A percentile compares a stretch with the other conserved stretches of the same genome.
These are phyloP conservation scores for Sussaba pulchella DNA, from an alignment of 2,888 invertebrate species.

Conservation along the genomic window DNA sequence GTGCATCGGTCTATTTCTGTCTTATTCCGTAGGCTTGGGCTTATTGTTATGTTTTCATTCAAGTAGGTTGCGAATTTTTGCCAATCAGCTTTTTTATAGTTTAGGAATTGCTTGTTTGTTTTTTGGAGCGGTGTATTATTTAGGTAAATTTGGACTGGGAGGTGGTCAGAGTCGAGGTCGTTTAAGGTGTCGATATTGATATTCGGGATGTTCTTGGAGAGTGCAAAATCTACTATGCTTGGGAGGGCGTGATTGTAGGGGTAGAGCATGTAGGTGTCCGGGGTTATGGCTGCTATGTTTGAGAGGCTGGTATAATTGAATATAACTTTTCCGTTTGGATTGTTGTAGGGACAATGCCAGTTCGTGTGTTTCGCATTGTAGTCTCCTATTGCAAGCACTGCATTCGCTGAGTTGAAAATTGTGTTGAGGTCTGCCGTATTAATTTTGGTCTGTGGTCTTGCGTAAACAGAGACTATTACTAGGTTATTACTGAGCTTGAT, in stretches of 20 bases:
- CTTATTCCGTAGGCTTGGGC: background rate
- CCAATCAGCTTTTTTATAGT: slow-evolving; percentile 33
- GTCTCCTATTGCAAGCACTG: slow-evolving; percentile 32
- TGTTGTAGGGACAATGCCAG: slow-evolving; percentile 8
- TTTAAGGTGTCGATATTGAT: background rate
- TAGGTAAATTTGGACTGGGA: slow-evolving; percentile 1
- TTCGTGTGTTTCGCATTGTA: slow-evolving; percentile 16
- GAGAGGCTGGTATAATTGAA: background rate
- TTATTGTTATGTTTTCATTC: background rate
- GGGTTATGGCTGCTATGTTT: background rate
- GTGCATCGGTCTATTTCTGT: slow-evolving; percentile 1
- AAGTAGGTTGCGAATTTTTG: background rate
- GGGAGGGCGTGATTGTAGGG: slow-evolving; percentile 16
- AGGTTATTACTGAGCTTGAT: slow-evolving; percentile 11
- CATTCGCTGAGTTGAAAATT: slow-evolving; percentile 9
- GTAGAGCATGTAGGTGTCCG: slow-evolving; percentile 11
- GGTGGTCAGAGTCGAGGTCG: slow-evolving; percentile 7
- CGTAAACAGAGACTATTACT: background rate
- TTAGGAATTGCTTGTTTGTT: background rate
- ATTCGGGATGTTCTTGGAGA: slow-evolving; percentile 10
- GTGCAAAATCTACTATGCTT: slow-evolving; percentile 23
- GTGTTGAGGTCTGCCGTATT: slow-evolving; percentile 46
- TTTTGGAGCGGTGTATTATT: background rate
- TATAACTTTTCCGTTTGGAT: slow-evolving; percentile 19
- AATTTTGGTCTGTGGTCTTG: slow-evolving; percentile 55